These are phyloP conservation scores for Periophthalmus magnuspinnatus DNA, from an alignment of 2,797 vertebrate species.

Conservation along the genomic window DNA sequence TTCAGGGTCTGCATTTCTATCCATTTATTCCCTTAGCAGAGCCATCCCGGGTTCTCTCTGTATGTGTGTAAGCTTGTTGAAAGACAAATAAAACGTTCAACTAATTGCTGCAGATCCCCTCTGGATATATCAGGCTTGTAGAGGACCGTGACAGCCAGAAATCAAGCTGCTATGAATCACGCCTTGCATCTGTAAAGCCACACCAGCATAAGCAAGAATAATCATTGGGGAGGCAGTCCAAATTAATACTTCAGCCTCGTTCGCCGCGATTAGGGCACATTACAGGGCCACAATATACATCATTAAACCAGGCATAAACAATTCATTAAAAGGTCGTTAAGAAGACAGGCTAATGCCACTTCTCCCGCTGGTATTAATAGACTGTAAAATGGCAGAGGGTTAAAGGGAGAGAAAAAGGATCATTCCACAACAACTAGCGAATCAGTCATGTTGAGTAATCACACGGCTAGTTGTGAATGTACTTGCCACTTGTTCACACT, in stretches of 20 bases:
- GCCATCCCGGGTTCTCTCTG: constrained; percentile 38
- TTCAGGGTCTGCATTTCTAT: constrained; percentile 37
- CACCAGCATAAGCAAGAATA: constrained; percentile 49
- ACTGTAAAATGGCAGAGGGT: constrained; percentile 72
- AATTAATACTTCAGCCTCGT: constrained; percentile 77
- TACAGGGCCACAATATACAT: constrained; percentile 79
- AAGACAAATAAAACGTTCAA: constrained; percentile 70
- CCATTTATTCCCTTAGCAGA: constrained; percentile 40
- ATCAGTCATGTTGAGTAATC: constrained; percentile 67
- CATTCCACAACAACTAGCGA: constrained; percentile 55
- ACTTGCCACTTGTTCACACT: constrained; percentile 34
- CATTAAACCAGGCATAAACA: constrained; percentile 83
- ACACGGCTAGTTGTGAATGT: constrained; percentile 41
- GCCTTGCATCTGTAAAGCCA: constrained; percentile 21
- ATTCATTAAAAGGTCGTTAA: constrained; percentile 82
- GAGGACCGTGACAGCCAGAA: constrained; percentile 64
- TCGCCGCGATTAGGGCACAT: constrained; percentile 78
- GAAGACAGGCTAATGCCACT: constrained; percentile 77
- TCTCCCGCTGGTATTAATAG: constrained; percentile 76
- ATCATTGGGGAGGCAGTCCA: constrained; percentile 74
- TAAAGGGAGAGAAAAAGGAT: constrained; percentile 64
- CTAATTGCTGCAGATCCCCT: constrained; percentile 68
- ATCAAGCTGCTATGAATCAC: constrained; percentile 70
- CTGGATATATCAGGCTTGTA: constrained; percentile 59
- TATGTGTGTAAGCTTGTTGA: constrained; percentile 38